Conservation (phyloP, 2,888 invertebrate species). For the Drosophila conformis region DNA sequence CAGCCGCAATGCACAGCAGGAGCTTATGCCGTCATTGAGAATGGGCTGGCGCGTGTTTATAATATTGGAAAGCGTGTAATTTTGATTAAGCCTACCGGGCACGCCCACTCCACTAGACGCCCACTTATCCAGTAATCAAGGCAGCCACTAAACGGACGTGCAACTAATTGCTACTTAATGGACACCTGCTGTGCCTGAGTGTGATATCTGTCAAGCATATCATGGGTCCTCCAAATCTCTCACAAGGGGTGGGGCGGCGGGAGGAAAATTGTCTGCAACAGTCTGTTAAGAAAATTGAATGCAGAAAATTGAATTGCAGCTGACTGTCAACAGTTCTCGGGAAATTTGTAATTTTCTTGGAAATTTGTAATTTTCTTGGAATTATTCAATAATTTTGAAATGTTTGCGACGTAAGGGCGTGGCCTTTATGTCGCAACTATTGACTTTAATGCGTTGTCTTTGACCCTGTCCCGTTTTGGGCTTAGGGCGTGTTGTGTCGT, state of each 20-base stretch:
- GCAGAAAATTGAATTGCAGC: neutral
- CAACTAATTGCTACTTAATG: constrained; percentile 71
- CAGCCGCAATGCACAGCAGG: constrained; percentile 17
- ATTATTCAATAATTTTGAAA: constrained; percentile 14
- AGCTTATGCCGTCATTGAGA: constrained; percentile 4
- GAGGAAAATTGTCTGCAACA: neutral
- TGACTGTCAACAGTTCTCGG: neutral
- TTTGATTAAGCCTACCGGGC: constrained; percentile 57
- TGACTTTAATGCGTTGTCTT: constrained; percentile 28
- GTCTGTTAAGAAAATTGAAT: neutral
- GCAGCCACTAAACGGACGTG: constrained; percentile 55
- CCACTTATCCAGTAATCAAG: constrained; percentile 44
- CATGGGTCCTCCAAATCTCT: constrained; percentile 1
- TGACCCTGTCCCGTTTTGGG: constrained; percentile 29
- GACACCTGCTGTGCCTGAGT: constrained; percentile 51
- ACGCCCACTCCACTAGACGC: constrained; percentile 39
- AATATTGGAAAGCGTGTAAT: constrained; percentile 71
- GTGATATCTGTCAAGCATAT: constrained; percentile 38
- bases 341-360: constrained; percentile 1
- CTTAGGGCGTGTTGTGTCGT: constrained; percentile 46
- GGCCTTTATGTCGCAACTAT: constrained; percentile 24
- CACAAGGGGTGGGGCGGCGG: neutral
- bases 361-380: constrained; percentile 4
- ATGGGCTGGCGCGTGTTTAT: constrained; percentile 47
- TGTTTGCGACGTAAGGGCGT: neutral